Base-by-base conservation (phyloP, 1,140 invertebrate genomes). In the Macrosteles quadrilineatus region DNA sequence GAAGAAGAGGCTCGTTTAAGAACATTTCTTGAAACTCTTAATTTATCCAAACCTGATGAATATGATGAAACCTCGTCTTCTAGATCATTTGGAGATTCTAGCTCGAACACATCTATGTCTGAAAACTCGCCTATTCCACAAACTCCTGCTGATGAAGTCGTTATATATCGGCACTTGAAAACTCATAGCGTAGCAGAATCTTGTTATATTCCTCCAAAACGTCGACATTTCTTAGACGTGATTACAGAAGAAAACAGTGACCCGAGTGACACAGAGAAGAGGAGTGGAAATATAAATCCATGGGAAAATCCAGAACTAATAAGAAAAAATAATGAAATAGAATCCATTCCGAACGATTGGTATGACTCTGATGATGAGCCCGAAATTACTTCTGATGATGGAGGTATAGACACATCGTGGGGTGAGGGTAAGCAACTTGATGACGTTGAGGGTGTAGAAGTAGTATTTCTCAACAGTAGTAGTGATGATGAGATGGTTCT, bases 171-270 rank as follows among this genome's bases (percentile, higher is more conserved):
- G 55, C 47, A 67, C 29, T 32, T 50, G 17, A 71, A 57, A 17
- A 64, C 36, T 17, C 55, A 67, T 25, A 30, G 68, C 23, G 40
- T 67, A 12, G 62, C 69, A 2, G 65, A 70, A 47, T 53, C 72
- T 2, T 71, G 64, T 63, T 75, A 72, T 63, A 72, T 74, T 62
- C 66, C 62, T 25, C 23, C 73, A n/a, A 65, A 66, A 19, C 25
- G 71, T 21, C 31, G 68, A 40, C 66, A 75, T 3, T 71, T 73
- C 62, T 62, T 78, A 11, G 77, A 78, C 23, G 77, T 77, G 6
- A 78, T 78, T n/a, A 69, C 66, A 12, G 77, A 78, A 68, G 77
- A 78, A 64, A 73, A 53, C 9, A 76, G 75, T 50, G 76, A 76
- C 47, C 25, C 73, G 2, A 76, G 76, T 50, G 75, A 77, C 27